A percentile compares a stretch with the other conserved stretches of the same genome.
Conservation (phyloP, 2,113 vertebrate species). For the Pollimyrus isidori region DNA sequence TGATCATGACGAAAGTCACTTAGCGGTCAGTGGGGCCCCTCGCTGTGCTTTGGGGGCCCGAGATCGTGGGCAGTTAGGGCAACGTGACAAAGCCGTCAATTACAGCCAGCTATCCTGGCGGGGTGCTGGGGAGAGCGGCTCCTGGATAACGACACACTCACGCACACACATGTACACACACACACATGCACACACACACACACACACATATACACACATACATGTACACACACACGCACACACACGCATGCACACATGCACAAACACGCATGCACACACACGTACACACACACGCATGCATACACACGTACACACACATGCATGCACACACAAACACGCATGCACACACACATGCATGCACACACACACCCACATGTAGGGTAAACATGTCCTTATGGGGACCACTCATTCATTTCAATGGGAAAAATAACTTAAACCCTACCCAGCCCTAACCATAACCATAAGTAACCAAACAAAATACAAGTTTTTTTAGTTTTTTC, state of each 20-base stretch:
- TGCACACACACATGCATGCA: not conserved
- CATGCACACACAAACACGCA: not conserved
- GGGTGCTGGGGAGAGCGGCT: not conserved
- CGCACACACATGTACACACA: not conserved
- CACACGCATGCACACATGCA: not conserved
- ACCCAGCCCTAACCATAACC: no score
- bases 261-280: not conserved
- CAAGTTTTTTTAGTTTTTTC: no score
- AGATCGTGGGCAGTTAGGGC: constrained; percentile 40
- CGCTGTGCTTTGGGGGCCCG: constrained; percentile 16
- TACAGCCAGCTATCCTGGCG: not conserved
- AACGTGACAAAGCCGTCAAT: not conserved
- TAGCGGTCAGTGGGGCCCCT: no score
- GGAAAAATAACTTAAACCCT: no score
- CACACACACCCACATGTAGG: not conserved
- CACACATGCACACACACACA: not conserved
- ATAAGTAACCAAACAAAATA: no score
- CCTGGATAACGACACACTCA: not conserved
- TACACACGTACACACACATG: no score
- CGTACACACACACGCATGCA: not conserved
- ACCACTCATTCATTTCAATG: no score
- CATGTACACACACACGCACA: not conserved
- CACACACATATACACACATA: not conserved
- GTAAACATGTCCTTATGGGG: no score
- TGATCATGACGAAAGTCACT: constrained; percentile 32